These are phyloP conservation scores for Azorinus chamasolen DNA, from an alignment of 2,888 invertebrate species.

Conservation along the genomic window DNA sequence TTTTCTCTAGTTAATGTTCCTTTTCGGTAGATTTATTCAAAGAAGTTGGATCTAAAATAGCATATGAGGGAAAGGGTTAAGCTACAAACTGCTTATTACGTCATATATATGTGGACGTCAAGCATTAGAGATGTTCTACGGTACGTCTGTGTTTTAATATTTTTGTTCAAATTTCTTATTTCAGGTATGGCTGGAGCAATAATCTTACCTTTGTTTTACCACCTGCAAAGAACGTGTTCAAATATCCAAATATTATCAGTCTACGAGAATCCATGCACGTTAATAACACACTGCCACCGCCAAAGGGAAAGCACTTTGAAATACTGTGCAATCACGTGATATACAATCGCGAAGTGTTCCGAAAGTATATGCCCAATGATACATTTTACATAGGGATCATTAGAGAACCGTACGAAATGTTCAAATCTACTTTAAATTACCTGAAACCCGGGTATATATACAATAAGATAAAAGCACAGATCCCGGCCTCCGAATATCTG, in stretches of 20 bases:
- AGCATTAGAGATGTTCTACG: too few relatives aligned
- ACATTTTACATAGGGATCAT: conserved; percentile 65
- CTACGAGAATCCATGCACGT: conserved; percentile 36
- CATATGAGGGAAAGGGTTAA: too few relatives aligned
- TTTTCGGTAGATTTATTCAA: too few relatives aligned
- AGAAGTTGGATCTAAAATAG: too few relatives aligned
- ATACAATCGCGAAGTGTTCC: conserved; percentile 52
- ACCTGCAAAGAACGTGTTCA: conserved; percentile 53
- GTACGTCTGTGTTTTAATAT: too few relatives aligned
- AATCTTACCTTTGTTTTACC: conserved; percentile 64
- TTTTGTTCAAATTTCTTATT: too few relatives aligned
- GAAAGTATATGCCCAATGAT: conserved; percentile 58
- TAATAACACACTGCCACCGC: conserved; percentile 52
- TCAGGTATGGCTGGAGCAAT: conserved; percentile 56
- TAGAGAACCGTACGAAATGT: conserved; percentile 65
- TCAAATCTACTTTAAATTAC: conserved; percentile 63
- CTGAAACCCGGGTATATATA: conserved; percentile 48
- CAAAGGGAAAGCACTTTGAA: conserved; percentile 49
- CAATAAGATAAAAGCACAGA: conserved; percentile 38
- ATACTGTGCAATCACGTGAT: conserved; percentile 68
- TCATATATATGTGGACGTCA: too few relatives aligned
- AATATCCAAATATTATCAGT: conserved; percentile 64
- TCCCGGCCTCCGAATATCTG: conserved; percentile 52
- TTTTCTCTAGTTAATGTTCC: too few relatives aligned
- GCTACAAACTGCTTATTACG: too few relatives aligned